Evolutionary conservation across 1,140 invertebrate species (phyloP).

Genomic region (Listronotus oregonensis): DNA sequence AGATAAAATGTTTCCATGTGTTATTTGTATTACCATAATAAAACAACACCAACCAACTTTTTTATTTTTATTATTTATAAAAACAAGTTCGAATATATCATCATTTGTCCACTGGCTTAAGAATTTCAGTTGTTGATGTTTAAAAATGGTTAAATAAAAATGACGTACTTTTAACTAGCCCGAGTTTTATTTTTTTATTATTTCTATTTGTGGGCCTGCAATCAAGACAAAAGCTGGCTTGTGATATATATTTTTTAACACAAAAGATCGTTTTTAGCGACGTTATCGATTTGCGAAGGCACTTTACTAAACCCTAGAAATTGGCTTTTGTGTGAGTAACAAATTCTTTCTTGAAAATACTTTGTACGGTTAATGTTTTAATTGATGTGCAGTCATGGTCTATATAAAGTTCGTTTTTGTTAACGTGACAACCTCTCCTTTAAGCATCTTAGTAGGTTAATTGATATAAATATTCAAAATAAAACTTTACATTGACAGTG

Average conservation of each 20-base stretch:
- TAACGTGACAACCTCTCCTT: background rate
- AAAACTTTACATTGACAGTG: too few species aligned
- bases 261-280: constrained; percentile 4
- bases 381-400: background rate
- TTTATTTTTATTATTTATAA: too few species aligned
- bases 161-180: constrained; percentile 7
- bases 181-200: constrained; percentile 13
- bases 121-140: background rate
- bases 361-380: background rate
- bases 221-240: constrained; percentile 23
- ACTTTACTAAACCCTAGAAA: constrained; percentile 28
- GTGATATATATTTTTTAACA: constrained; percentile 25
- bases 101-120: constrained; percentile 3
- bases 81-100: background rate
- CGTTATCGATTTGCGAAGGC: constrained; percentile 18
- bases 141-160: background rate
- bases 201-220: background rate
- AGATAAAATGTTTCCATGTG: background rate
- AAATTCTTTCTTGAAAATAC: background rate
- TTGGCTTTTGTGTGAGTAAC: constrained; percentile 10
- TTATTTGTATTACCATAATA: too few species aligned
- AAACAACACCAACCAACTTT: too few species aligned
- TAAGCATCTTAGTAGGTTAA: background rate
- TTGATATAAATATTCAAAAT: background rate
- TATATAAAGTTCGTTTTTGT: background rate